phyloP scores from a whole-genome alignment of 2,113 vertebrate species.

The Phrynocephalus versicolor region DNA sequence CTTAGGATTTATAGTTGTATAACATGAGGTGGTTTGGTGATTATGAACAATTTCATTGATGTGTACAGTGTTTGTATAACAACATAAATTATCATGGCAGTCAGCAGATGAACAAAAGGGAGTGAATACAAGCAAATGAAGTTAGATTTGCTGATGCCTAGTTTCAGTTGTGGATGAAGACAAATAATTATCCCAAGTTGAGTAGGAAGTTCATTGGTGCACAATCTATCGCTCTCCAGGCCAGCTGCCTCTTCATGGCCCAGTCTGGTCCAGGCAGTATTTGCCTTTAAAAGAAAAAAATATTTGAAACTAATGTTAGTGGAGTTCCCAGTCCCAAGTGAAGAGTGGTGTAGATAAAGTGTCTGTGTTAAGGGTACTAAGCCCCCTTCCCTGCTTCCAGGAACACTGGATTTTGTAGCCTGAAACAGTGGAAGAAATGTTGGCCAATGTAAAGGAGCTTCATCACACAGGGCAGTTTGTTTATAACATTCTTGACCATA shows the following conservation, averaged over 20 bases:
- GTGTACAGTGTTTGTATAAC: not conserved
- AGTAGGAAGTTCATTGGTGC: not conserved
- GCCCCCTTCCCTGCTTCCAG: not conserved
- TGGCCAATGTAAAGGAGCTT: not conserved
- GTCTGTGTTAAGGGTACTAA: not conserved
- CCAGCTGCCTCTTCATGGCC: not conserved
- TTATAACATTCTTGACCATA: not conserved
- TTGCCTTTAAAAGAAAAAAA: not conserved
- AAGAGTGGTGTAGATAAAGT: not conserved
- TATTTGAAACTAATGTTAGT: not conserved
- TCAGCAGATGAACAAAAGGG: not conserved
- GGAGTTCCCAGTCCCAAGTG: not conserved
- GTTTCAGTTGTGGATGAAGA: not conserved
- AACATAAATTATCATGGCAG: not conserved
- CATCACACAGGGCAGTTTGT: not conserved
- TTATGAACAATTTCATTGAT: not conserved
- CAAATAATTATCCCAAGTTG: not conserved
- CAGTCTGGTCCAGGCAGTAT: not conserved
- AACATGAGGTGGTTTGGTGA: not conserved
- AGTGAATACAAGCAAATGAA: not conserved
- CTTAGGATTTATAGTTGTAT: not conserved
- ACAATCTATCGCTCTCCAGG: not conserved
- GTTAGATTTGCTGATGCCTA: not conserved
- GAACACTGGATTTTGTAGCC: not conserved
- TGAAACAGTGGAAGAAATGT: not conserved